Evolutionary conservation across 2,113 vertebrate genomes (phyloP), one percentile per base, ranked within the genome.

Genomic region (Hemichromis elongatus): DNA sequence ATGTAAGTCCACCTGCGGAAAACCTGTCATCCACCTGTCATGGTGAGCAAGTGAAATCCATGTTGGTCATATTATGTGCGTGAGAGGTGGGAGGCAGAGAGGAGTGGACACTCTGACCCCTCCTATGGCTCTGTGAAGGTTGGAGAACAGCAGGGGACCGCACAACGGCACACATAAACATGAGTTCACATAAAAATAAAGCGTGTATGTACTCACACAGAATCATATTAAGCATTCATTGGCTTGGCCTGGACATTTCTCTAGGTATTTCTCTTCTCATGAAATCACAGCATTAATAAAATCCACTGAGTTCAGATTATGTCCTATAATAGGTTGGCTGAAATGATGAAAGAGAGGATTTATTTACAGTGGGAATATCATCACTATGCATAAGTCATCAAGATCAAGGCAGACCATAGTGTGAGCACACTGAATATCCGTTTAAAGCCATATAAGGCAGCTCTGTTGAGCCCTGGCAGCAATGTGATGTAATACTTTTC

Each of bases 1-100:
- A 88, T 50, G 18, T 3, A 89, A 93, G 82, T 68, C 8, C 24
- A 89, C 87, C 86, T 68, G 55, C 13, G 26, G 85, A 26, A 50
- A 83, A 85, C 83, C 87, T 70, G 90, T 77, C 68, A 18, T 59
- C 78, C 63, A 61, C 59, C 85, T 81, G 87, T 80, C 79, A 37
- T 3, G 12, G 83, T 77, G 52, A 47, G 77, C 13, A 5, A 53
- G 80, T 85, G 24, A 89, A 88, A 88, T 57, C 42, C 75, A 83
- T 54, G 63, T 57, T 47, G 35, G 70, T 84, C 30, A 21, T 45
- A 54, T 55, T 40, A 56, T 50, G 77, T 33, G 54, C 82, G 81
- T 45, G 80, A 75, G 73, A 79, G 59, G 77, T 63, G 79, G 30
- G 53, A 66, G 40, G 66, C 45, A 85, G 84, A 87, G 61, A 52